A percentile compares a stretch with the other conserved stretches of the same genome.
These are phyloP conservation scores for Pedicia rivosa DNA, from an alignment of 2,888 invertebrate species.

Conservation along the genomic window DNA sequence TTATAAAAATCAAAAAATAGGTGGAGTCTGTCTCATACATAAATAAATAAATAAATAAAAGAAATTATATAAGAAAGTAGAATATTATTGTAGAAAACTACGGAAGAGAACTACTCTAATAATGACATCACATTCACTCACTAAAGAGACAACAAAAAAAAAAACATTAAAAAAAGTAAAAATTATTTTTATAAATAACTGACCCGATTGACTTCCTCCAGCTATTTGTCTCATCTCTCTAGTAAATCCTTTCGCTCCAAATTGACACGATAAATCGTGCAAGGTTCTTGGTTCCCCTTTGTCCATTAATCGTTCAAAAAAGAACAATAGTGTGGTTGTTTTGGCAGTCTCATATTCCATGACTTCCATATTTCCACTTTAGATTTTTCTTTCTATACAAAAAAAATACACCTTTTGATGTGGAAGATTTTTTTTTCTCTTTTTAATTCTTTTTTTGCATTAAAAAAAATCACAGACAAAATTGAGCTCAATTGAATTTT, in stretches of 20 bases:
- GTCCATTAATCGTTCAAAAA: conserved; percentile 94
- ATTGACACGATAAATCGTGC: conserved; percentile 96
- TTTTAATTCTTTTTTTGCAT: background rate
- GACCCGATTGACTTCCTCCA: conserved; percentile 85
- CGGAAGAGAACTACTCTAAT: too few species aligned
- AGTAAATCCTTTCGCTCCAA: conserved; percentile 97
- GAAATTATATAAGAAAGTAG: too few species aligned
- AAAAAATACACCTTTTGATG: too few species aligned
- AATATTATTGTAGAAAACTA: too few species aligned
- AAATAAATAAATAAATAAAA: too few species aligned
- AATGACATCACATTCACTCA: too few species aligned
- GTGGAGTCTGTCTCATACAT: too few species aligned
- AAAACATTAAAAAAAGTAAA: background rate
- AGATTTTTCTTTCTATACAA: background rate
- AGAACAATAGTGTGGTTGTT: conserved; percentile 94
- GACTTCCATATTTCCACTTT: conserved; percentile 52
- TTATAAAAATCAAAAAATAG: too few species aligned
- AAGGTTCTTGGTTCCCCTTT: conserved; percentile 87
- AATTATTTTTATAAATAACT: conserved; percentile 33
- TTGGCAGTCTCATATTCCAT: conserved; percentile 87
- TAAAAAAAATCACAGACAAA: too few species aligned
- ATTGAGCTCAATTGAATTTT: too few species aligned
- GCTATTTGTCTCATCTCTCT: conserved; percentile 96
- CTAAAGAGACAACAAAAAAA: too few species aligned
- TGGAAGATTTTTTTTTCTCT: background rate